Evolutionary conservation across 2,113 vertebrate species (phyloP), one percentile per base, ranked within the genome.

Genomic region (Clarias gariepinus): DNA sequence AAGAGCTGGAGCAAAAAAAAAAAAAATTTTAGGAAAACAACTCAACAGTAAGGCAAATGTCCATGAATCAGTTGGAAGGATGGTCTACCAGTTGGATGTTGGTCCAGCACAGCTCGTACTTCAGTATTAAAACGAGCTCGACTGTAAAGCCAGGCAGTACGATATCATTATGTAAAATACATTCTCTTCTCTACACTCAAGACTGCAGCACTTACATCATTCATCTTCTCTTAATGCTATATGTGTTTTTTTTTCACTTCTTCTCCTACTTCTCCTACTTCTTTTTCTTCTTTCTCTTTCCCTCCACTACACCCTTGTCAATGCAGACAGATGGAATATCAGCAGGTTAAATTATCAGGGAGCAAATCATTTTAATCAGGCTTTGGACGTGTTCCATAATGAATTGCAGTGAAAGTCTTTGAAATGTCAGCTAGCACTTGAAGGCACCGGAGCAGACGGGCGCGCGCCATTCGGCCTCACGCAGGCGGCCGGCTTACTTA

Each of bases 341-440:
- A 88, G 81, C 91, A 92, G 86, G 88, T 88, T 92, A 85, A 80
- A 88, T 92, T 92, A 89, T 92, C 91, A 84, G 71, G 58, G 89
- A 90, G 85, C 85, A 89, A 93, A 92, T 91, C 11, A 81, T 91
- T 94, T 94, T 88, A 92, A 89, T 92, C 89, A 87, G 91, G 87
- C 77, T 85, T 82, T 91, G 90, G 88, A 92, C 82, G 87, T 82
- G 81, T 80, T 90, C 89, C 86, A 89, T 90, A 91, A 91, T 93
- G 89, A 92, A 91, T 91, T 91, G 89, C 78, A 84, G 73, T 1
- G 3, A 68, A 69, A 89, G 88, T 90, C 91, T 92, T 89, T 58
- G 86, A 90, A 93, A 92, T 90, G 82, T 2, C 84, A 90, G 88
- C 85, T 90, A 89, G 83, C 89, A 88, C 85, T 91, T 93, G 90